phyloP scores from a whole-genome alignment of 2,113 vertebrate species.

The Plotosus lineatus region DNA sequence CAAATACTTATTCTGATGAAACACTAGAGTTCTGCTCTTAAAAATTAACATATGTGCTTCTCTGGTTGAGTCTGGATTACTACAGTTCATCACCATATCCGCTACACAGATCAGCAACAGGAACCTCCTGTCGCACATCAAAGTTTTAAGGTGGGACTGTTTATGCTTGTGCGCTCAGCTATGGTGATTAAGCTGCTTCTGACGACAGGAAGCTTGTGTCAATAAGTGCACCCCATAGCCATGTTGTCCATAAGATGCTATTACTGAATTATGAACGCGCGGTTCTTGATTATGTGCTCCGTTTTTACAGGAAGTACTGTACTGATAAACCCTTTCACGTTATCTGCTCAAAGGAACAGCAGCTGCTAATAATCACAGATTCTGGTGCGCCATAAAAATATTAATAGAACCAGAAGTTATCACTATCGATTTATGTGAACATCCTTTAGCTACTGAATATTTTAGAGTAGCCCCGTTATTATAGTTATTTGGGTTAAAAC shows the following conservation, averaged over 20 bases:
- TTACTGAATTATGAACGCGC: constrained; percentile 15
- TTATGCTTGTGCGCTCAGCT: constrained; percentile 33
- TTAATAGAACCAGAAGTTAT: not conserved
- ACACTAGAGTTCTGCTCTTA: constrained; percentile 3
- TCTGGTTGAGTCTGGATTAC: constrained; percentile 34
- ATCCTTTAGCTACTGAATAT: not conserved
- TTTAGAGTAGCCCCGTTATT: not conserved
- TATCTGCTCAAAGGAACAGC: not conserved
- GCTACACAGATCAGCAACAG: constrained; percentile 26
- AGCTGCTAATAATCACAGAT: not conserved
- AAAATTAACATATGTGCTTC: not conserved
- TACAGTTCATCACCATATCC: constrained; percentile 31
- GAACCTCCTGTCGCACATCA: constrained; percentile 46
- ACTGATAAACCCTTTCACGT: not conserved
- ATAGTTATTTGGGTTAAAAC: not conserved
- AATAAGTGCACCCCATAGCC: constrained; percentile 24
- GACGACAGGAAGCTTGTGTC: constrained; percentile 30
- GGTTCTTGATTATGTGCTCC: not conserved
- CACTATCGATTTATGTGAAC: not conserved
- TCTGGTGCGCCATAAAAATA: not conserved
- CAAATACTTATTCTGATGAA: constrained; percentile 12
- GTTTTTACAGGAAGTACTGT: constrained; percentile 3
- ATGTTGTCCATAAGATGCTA: constrained; percentile 30
- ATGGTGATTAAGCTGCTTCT: constrained; percentile 36
- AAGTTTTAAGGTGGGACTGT: constrained; percentile 52